Base-by-base conservation (phyloP, 1,140 invertebrate species). In the Cydia pomonella region DNA sequence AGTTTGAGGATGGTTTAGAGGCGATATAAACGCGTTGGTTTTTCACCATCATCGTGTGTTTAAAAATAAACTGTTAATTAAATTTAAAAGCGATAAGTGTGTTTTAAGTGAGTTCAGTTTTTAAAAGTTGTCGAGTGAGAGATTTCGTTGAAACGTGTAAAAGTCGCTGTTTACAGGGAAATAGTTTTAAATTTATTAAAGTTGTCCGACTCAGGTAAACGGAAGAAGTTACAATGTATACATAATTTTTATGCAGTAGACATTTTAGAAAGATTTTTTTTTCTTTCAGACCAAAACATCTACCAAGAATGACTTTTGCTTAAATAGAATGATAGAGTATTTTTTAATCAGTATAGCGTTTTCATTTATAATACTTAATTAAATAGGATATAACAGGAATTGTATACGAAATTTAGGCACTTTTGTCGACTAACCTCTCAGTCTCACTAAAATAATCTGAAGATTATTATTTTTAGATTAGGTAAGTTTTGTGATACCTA, bases 1-100 rank as follows among this genome's bases (percentile, higher is more conserved):
- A 80, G 77, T 69, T 69, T 38, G 64, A 33, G 29, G 64, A 69
- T 69, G 64, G 64, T 69, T 69, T 69, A 69, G 64, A 38, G 64
- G 6, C 64, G 29, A 33, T 69, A 69, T 69, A 69, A 69, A 69
- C 64, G 64, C 29, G 64, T 69, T 38, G 64, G 41, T n/a, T 69
- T 69, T 69, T 27, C 25, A 69, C 41, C 71, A 72, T 41, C 16
- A 27, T 72, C 44, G 29, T 16, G 12, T 69, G n/a, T 69, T 69
- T 69, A 69, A 69, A 69, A 69, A 69, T 69, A 66, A 29, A 69
- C 64, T 38, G 13, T 69, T 16, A 33, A 69, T 64, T 64, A 69
- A 69, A 38, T 33, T 29, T 69, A 18, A 33, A 3, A n/a, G 12
- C 2, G n/a, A 10, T 7, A 69, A 38, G 64, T 66, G 63, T 21